Base-by-base conservation (phyloP, 2,888 invertebrate genomes). In the Caradrina kadenii region DNA sequence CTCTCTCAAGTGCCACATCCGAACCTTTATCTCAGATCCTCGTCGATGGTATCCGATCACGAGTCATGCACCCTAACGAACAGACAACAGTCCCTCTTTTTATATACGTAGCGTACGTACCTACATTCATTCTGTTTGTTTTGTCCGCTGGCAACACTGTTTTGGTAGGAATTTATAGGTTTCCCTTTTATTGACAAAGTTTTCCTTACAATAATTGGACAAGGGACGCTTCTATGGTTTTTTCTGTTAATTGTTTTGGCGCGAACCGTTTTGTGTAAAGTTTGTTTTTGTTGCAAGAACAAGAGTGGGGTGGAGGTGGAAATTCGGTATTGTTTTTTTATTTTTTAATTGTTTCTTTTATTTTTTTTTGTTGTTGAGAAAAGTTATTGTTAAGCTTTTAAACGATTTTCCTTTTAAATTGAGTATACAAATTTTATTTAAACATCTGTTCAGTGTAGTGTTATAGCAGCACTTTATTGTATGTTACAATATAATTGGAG, bases 1-100 rank as follows among this genome's bases (percentile, higher is more conserved):
- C 22, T 15, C 59, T 8, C 0, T 63, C 11, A 70, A 52, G 81
- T 87, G 70, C 88, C 92, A 63, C 81, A 88, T 93, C 92, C 89
- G 76, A 65, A 31, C 31, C 53, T 65, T 48, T n/a, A 63, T 65
- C 62, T 58, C 62, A 78, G 74, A 76, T 86, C 82, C 73, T 56
- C 48, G 87, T 73, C 78, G 83, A 88, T 88, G 88, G 90, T 89
- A 92, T 91, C 92, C 90, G 91, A 90, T 91, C 93, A 94, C 94
- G 92, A 95, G 95, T 95, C 95, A 95, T 94, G 93, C 93, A 88
- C 92, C 93, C 94, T 95, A 95, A 95, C 94, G 94, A 94, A 94
- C 91, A 79, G 83, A 84, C 82, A 82, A 79, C 83, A 79, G 80
- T 81, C 81, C 83, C 87, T 86, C 88, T 89, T 89, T 88, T 76